Conservation (phyloP, 2,797 vertebrate genomes). For the Gobio occitaniae region DNA sequence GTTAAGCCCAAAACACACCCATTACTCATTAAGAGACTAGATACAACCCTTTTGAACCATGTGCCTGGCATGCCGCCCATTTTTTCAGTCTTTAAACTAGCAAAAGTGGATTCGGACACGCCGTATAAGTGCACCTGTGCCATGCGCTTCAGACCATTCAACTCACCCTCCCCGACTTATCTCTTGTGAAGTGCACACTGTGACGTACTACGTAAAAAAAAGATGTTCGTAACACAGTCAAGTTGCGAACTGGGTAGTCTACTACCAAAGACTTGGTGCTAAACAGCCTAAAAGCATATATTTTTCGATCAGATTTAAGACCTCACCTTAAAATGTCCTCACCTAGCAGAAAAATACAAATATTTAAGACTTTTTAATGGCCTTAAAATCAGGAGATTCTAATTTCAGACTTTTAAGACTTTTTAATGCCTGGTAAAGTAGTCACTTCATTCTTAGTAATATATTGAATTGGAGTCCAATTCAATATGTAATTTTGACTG, state of each 20-base stretch:
- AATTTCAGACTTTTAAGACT: too few species aligned
- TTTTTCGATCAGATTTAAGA: background rate
- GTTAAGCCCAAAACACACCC: too few species aligned
- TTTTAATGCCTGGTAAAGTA: too few species aligned
- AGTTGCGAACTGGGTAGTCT: background rate
- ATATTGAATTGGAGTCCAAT: background rate
- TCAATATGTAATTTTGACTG: background rate
- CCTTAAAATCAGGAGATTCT: too few species aligned
- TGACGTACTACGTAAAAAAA: background rate
- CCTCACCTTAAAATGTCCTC: background rate
- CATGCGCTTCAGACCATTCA: too few species aligned
- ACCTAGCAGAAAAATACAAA: background rate
- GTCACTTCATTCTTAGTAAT: background rate
- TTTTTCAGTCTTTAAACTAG: too few species aligned
- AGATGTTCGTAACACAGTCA: background rate
- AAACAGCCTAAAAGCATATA: background rate
- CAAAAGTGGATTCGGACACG: too few species aligned
- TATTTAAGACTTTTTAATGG: background rate
- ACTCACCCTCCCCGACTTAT: too few species aligned
- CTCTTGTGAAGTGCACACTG: background rate
- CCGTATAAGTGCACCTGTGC: too few species aligned
- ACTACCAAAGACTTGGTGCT: background rate
- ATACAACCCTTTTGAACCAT: too few species aligned
- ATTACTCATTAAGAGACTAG: too few species aligned
- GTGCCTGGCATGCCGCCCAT: too few species aligned